Evolutionary conservation across 2,888 invertebrate species (phyloP), one percentile per base, ranked within the genome.

Genomic region (Drosophila imparisetae): DNA sequence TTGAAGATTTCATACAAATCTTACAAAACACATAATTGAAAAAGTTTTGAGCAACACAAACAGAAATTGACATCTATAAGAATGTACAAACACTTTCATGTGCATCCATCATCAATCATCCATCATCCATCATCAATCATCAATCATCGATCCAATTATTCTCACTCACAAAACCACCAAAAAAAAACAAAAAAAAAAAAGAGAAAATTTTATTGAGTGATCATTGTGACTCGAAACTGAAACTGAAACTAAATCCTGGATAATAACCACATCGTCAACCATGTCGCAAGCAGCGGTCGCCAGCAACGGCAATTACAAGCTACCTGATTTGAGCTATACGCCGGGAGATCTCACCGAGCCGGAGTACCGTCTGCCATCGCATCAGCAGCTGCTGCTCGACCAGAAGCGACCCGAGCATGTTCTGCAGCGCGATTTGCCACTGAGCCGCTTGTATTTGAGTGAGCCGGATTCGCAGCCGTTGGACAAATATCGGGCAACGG

Each of bases 321-420:
- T 75, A 24, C 76, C 76, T 66, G 90, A 92, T 75, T 81, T 92
- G 65, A 91, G 91, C 69, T 94, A 94, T 69, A 91, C 93, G 29
- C 94, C 94, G 8, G 94, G 94, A 2, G 94, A 94, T 72, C 90
- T 94, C 8, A 94, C 94, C 4, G 92, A 93, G 18, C 90, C 90
- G 15, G 90, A 93, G 53, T 88, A 93, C 64, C 93, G 93, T 27
- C 91, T 93, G 65, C 78, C 92, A 24, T 92, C 92, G 55, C 91
- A 94, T 45, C 85, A 93, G 52, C 82, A 92, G 49, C 83, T 92
- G 36, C 66, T 92, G 38, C 68, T 91, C 24, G 83, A 91, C 29
- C 87, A 91, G 48, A 91, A 91, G 58, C 74, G 81, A 27, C 81
- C 72, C 7, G 83, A 91, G 66, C 72, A 88, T 53, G 80, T 64